Percentiles rank a stretch among this genome's conserved stretches.
phyloP scores from a whole-genome alignment of 1,140 invertebrate species.

The Scaptodrosophila lebanonensis region DNA sequence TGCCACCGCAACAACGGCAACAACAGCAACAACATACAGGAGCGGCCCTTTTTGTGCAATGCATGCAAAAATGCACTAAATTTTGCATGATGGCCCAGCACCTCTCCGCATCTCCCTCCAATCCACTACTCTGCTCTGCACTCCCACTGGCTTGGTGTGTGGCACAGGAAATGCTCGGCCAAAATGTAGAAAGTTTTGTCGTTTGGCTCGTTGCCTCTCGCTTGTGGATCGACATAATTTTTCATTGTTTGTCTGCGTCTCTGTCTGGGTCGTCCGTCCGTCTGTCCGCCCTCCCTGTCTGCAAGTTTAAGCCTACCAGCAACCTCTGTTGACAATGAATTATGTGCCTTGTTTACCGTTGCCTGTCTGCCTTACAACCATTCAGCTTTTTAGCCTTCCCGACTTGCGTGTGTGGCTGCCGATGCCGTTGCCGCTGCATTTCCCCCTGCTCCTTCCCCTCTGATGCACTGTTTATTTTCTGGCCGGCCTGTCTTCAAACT shows the following conservation, averaged over 20 bases:
- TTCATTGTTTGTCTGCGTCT: conserved; percentile 47
- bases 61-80: conserved; percentile 40
- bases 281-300: conserved; percentile 4
- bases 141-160: too few relatives aligned
- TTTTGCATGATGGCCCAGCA: too few relatives aligned
- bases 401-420: conserved; percentile 8
- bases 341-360: conserved; percentile 37
- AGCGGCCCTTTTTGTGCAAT: too few relatives aligned
- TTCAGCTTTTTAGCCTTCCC: conserved; percentile 5
- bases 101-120: too few relatives aligned
- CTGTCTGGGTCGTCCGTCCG: conserved; percentile 6
- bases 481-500: too few relatives aligned
- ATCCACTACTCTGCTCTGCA: conserved; percentile 15
- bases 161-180: too few relatives aligned
- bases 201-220: neutral
- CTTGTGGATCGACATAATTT: conserved; percentile 61
- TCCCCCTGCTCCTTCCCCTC: too few relatives aligned
- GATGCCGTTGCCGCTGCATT: too few relatives aligned
- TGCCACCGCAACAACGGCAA: too few relatives aligned
- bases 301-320: neutral
- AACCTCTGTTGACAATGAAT: conserved; percentile 22
- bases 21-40: too few relatives aligned
- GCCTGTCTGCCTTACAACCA: neutral
- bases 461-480: too few relatives aligned
- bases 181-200: conserved; percentile 5